A percentile compares a stretch with the other conserved stretches of the same genome.
phyloP scores from a whole-genome alignment of 2,888 invertebrate species.

The Limnephilus marmoratus region DNA sequence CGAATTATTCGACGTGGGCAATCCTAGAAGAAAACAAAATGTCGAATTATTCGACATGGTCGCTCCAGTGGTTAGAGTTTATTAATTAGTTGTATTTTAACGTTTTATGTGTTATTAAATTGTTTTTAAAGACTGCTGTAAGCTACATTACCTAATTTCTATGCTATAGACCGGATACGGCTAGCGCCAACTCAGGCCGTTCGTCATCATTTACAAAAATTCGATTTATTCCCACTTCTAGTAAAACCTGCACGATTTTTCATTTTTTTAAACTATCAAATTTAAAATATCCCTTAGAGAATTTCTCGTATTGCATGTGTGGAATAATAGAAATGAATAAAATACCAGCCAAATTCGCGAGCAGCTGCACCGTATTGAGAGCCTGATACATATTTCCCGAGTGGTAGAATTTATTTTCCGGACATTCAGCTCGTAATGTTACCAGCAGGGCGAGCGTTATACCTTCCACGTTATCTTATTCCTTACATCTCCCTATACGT shows the following conservation, averaged over 20 bases:
- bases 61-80: no score
- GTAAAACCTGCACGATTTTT: neutral
- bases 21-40: no score
- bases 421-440: constrained; percentile 26
- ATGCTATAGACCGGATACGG: no score
- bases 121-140: no score
- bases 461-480: neutral
- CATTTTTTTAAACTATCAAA: neutral
- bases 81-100: no score
- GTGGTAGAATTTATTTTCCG: constrained; percentile 29
- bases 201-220: no score
- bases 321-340: neutral
- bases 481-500: neutral
- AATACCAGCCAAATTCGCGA: neutral
- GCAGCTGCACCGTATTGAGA: constrained; percentile 27
- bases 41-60: no score
- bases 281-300: neutral
- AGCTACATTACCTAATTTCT: no score
- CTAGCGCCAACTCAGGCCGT: no score
- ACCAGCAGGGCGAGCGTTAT: neutral
- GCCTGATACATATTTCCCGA: constrained; percentile 21
- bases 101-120: no score
- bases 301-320: neutral
- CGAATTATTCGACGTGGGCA: no score
- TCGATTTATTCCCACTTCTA: neutral